phyloP scores from a whole-genome alignment of 2,113 vertebrate genomes.

The Neodon shergylaensis region DNA sequence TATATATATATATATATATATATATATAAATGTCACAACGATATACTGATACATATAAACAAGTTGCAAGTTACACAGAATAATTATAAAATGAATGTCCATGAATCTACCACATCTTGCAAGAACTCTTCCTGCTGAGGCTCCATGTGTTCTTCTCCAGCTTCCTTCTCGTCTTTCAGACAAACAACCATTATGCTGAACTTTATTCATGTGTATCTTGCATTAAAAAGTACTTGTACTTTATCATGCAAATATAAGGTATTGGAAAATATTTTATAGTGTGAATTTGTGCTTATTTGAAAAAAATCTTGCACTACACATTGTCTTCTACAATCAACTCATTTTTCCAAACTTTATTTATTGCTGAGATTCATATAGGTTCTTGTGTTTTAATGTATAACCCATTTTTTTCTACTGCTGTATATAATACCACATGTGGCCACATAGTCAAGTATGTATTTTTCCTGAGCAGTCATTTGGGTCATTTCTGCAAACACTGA shows the following conservation, averaged over 20 bases:
- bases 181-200: background rate
- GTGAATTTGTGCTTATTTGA: background rate
- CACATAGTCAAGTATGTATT: background rate
- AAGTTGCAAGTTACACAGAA: background rate
- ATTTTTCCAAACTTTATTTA: background rate
- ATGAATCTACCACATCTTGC: background rate
- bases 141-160: background rate
- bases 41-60: background rate
- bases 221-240: slow-evolving; percentile 14
- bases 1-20: no score
- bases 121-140: background rate
- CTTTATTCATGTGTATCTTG: background rate
- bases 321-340: background rate
- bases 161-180: background rate
- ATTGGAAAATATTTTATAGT: background rate
- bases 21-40: background rate
- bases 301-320: background rate
- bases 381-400: background rate
- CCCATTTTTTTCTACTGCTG: background rate
- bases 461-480: background rate
- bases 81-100: background rate
- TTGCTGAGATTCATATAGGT: background rate
- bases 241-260: background rate
- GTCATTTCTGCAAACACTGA: background rate
- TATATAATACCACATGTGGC: background rate